A percentile compares a stretch with the other conserved stretches of the same genome.
Conservation (phyloP, 35 echinoderm and acorn worm genomes). For the Chiridota heheva region DNA sequence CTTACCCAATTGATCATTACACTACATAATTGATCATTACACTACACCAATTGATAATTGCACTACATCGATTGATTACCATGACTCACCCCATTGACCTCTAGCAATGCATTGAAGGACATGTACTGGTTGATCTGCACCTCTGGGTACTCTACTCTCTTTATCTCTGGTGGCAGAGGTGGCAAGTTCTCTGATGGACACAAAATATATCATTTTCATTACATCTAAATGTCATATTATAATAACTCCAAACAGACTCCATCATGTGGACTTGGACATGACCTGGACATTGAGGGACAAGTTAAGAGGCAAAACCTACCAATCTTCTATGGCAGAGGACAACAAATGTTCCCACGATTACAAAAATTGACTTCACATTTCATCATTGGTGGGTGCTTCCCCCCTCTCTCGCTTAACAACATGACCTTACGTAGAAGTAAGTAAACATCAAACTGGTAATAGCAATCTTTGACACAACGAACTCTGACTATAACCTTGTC, state of each 20-base stretch:
- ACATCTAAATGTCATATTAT: background rate
- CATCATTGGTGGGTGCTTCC: no score
- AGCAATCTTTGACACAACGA: no score
- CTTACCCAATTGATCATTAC: no score
- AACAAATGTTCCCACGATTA: no score
- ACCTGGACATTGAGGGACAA: background rate
- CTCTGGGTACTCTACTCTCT: constrained; percentile 68
- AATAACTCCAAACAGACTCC: background rate
- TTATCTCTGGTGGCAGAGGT: constrained; percentile 55
- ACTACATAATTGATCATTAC: no score
- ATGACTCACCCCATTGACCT: constrained; percentile 76
- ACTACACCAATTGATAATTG: background rate
- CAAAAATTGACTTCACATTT: no score
- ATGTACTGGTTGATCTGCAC: constrained; percentile 82
- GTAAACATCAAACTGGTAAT: no score
- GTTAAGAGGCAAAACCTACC: background rate
- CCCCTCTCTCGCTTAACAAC: no score
- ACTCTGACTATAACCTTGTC: no score
- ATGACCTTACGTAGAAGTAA: no score
- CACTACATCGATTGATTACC: background rate
- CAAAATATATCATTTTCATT: background rate
- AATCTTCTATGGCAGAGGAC: background rate
- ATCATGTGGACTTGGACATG: background rate
- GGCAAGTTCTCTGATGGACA: constrained; percentile 74
- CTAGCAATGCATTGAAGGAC: constrained; percentile 50